Conservation (phyloP, 2,888 invertebrate genomes). For the Tenthredo amoena region DNA sequence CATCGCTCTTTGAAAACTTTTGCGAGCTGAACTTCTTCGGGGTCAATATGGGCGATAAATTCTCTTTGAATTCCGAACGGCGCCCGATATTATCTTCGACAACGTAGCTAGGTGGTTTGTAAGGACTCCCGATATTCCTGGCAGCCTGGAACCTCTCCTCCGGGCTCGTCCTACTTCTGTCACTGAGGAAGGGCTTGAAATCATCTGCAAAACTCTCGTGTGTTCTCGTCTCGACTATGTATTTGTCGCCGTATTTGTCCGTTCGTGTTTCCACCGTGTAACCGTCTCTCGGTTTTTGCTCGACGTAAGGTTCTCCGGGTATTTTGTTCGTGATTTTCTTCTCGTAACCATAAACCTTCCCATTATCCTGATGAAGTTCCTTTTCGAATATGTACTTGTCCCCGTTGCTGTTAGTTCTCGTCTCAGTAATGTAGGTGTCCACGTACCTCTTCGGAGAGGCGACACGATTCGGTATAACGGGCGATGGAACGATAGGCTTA, state of each 20-base stretch:
- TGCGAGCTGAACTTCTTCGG: conserved; percentile 68
- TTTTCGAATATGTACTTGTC: conserved; percentile 76
- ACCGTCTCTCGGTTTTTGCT: conserved; percentile 68
- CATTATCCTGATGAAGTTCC: conserved; percentile 75
- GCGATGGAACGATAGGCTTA: conserved; percentile 75
- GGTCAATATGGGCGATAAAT: conserved; percentile 63
- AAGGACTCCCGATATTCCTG: conserved; percentile 57
- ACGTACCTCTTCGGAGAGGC: conserved; percentile 73
- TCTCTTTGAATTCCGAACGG: conserved; percentile 54
- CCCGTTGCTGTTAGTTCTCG: conserved; percentile 74
- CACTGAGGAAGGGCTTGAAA: conserved; percentile 70
- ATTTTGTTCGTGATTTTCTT: conserved; percentile 79
- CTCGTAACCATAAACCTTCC: conserved; percentile 75
- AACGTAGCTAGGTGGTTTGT: conserved; percentile 63
- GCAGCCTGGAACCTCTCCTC: conserved; percentile 65
- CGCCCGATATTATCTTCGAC: conserved; percentile 56
- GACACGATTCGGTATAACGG: conserved; percentile 72
- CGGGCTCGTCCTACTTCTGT: conserved; percentile 68
- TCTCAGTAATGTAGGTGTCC: conserved; percentile 74
- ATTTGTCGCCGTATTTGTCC: conserved; percentile 75
- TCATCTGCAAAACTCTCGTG: conserved; percentile 71
- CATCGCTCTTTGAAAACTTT: conserved; percentile 73
- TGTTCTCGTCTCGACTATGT: conserved; percentile 72
- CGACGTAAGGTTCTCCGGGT: conserved; percentile 78
- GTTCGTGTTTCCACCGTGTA: conserved; percentile 73